Conservation (phyloP, 1,140 invertebrate genomes). For the Drosophila santomea region DNA sequence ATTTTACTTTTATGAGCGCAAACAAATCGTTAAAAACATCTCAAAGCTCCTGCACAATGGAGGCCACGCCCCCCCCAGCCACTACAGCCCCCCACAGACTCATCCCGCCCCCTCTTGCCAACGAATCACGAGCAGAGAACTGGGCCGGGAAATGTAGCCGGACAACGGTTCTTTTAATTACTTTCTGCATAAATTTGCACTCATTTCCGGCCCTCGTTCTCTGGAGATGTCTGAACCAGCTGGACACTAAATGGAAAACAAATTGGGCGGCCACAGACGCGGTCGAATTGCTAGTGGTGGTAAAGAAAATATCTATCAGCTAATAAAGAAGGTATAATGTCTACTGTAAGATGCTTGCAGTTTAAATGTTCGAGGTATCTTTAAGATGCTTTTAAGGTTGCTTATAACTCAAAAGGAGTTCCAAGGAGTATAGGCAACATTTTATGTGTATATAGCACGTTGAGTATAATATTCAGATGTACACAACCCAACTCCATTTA, state of each 20-base stretch:
- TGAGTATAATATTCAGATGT: too few species aligned
- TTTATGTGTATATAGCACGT: too few species aligned
- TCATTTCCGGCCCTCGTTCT: conserved; percentile 50
- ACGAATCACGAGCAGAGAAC: neutral
- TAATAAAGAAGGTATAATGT: neutral
- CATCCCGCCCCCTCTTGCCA: neutral
- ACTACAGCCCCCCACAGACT: neutral
- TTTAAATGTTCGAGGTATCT: neutral
- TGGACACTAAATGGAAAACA: conserved; percentile 42
- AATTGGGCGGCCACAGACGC: conserved; percentile 19
- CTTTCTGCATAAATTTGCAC: conserved; percentile 80
- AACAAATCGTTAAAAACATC: conserved; percentile 68
- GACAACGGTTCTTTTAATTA: conserved; percentile 77
- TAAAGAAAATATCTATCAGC: neutral
- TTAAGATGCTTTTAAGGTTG: neutral
- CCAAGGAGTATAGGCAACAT: too few species aligned
- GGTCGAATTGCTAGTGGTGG: conserved; percentile 1
- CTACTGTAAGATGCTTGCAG: neutral
- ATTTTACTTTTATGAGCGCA: conserved; percentile 69
- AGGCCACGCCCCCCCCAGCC: conserved; percentile 18
- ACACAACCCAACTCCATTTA: too few species aligned
- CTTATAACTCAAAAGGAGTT: too few species aligned
- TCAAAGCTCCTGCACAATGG: conserved; percentile 40
- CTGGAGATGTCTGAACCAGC: conserved; percentile 23
- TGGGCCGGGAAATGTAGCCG: conserved; percentile 43